Evolutionary conservation across 2,888 invertebrate genomes (phyloP).

Genomic region (Trichogramma dendrolimi): DNA sequence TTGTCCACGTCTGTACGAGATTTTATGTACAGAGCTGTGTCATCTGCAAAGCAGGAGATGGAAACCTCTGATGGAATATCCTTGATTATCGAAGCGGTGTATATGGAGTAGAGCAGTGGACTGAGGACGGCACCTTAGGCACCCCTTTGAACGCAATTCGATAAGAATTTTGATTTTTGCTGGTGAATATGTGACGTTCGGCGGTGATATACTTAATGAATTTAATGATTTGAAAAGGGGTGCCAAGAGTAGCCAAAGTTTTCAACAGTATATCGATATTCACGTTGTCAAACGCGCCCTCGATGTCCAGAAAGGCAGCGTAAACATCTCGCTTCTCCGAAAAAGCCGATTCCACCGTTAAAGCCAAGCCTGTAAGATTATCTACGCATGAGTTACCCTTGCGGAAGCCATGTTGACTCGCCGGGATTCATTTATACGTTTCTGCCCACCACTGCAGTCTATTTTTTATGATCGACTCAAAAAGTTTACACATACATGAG

Average conservation of each 20-base stretch:
- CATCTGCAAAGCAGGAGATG: neutral
- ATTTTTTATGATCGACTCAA: constrained; percentile 15
- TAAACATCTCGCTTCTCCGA: neutral
- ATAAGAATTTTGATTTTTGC: neutral
- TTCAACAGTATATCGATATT: neutral
- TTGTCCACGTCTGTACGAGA: neutral
- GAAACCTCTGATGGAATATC: too few species aligned
- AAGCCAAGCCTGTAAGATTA: neutral
- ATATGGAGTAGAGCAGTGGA: neutral
- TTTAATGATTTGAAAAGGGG: neutral
- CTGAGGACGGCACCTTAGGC: neutral
- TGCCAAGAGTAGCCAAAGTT: neutral
- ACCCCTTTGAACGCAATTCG: neutral
- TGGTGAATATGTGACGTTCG: neutral
- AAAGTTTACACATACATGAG: constrained; percentile 12
- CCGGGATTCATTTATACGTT: neutral
- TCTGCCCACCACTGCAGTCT: constrained; percentile 16
- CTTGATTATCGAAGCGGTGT: neutral
- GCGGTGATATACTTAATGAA: neutral
- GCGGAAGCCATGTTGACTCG: neutral
- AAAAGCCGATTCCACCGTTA: neutral
- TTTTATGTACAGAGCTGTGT: neutral
- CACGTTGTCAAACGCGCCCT: neutral
- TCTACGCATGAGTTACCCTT: neutral
- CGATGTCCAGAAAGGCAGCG: neutral